A percentile compares a stretch with the other conserved stretches of the same genome.
phyloP scores from a whole-genome alignment of 2,888 invertebrate species.

The Acanthosepion pharaonis region DNA sequence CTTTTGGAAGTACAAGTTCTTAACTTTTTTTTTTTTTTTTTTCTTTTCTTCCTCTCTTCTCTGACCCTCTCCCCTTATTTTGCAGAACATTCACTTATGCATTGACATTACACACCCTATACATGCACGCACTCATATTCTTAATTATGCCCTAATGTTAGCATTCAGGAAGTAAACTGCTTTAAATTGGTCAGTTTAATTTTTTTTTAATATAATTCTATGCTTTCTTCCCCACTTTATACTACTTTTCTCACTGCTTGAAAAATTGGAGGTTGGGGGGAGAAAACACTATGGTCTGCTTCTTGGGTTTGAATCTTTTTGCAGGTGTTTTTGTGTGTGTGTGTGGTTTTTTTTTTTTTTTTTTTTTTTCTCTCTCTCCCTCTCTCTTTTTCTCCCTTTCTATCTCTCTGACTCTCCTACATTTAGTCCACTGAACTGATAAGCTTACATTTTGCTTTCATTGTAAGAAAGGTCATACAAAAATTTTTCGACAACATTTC shows the following conservation, averaged over 20 bases:
- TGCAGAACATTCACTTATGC: not conserved
- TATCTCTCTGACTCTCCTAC: not conserved
- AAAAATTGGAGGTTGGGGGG: not conserved
- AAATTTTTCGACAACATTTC: not conserved
- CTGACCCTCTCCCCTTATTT: not conserved
- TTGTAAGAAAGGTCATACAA: not conserved
- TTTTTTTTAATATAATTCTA: not conserved
- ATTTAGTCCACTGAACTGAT: not conserved
- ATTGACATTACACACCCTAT: not conserved
- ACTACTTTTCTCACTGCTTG: not conserved
- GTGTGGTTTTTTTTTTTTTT: no score
- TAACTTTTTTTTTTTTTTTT: not conserved
- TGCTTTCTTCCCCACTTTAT: not conserved
- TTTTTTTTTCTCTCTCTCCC: not conserved
- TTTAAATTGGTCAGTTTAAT: conserved; percentile 33
- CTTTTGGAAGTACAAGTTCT: conserved; percentile 45
- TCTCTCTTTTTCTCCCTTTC: not conserved
- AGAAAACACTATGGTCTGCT: conserved; percentile 21
- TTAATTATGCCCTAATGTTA: not conserved
- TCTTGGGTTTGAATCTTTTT: not conserved
- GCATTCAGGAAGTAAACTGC: conserved; percentile 24
- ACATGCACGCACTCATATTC: conserved; percentile 15
- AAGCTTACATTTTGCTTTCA: not conserved
- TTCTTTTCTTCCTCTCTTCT: not conserved
- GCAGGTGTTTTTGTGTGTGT: not conserved